These are phyloP conservation scores for Pomacea canaliculata DNA, from an alignment of 2,888 invertebrate genomes.

Conservation along the genomic window DNA sequence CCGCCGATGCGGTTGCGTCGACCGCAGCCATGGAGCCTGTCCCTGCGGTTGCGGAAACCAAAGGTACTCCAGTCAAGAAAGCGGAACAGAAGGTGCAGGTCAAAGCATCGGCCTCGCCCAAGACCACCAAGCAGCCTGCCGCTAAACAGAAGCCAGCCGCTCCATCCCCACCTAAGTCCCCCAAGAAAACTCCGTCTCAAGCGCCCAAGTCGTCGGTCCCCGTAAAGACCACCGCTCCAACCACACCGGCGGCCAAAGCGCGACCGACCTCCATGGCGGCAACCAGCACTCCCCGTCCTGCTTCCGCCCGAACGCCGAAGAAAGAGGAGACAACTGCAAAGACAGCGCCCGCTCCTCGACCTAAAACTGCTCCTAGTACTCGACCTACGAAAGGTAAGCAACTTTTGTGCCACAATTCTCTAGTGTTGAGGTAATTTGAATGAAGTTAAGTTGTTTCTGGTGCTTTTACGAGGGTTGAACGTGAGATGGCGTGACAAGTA, in stretches of 20 bases:
- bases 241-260: slow-evolving; percentile 1
- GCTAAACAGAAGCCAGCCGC: not conserved
- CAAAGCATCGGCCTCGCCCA: no score
- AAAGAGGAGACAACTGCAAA: slow-evolving; percentile 3
- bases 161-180: slow-evolving; percentile 15
- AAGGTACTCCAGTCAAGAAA: no score
- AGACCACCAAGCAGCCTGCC: not conserved
- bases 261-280: slow-evolving; percentile 3
- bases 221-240: slow-evolving; percentile 15
- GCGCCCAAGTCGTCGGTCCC: slow-evolving; percentile 21
- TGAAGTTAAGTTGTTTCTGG: no score
- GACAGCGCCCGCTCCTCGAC: slow-evolving; percentile 8
- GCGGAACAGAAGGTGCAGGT: no score
- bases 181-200: slow-evolving; percentile 8
- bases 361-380: slow-evolving; percentile 7
- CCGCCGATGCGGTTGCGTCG: not conserved
- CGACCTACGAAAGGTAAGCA: slow-evolving; percentile 15
- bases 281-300: slow-evolving; percentile 1
- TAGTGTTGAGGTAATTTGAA: no score
- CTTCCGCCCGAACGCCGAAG: slow-evolving; percentile 13
- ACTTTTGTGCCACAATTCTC: not conserved
- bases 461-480: no score
- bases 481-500: no score
- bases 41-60: not conserved
- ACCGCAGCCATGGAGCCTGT: not conserved